Evolutionary conservation across 2,797 vertebrate species (phyloP), one percentile per base, ranked within the genome.

Genomic region (Diplodus sargus): DNA sequence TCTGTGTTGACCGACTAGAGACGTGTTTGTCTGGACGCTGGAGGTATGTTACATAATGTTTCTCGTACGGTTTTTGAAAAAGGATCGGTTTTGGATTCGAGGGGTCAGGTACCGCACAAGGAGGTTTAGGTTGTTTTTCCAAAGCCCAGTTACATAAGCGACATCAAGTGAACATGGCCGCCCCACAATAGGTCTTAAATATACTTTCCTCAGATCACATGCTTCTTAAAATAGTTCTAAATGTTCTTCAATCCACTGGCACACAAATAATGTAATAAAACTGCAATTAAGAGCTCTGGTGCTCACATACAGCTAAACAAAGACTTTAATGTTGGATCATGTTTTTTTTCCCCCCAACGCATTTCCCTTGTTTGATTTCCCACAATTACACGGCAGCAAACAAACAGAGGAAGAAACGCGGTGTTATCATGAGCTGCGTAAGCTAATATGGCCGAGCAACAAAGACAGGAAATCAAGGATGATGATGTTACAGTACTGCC

Each of bases 21-120:
- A 86, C 65, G 9, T 3, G 16, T 47, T 34, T 25, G 62, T 63
- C 68, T 23, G 15, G 66, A 59, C 42, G 16, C 53, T 80, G 66
- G 16, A 30, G 43, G 73, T 22, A 64, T 43, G 34, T 78, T 75
- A 53, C 71, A 56, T 63, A 67, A 85, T 70, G 45, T 57, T 77
- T 72, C 39, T 34, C 62, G 66, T 18, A 15, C 23, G 53, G 23
- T 9, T 45, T 56, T 53, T 28, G 51, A 20, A 47, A 82, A 60
- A 72, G 0, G 15, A 15, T 11, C 16, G 3, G 8, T 53, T 58
- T 61, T 68, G 39, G 59, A 48, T 70, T 3, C 49, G 8, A 22
- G 28, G 16, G 39, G 30, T 58, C 18, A 28, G 3, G 2, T 45
- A 67, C 0, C 0, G 16, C 57, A 14, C 25, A 15, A 66, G 74